Percentiles rank a stretch among this genome's conserved stretches.
Conservation (phyloP, 1,140 invertebrate genomes). For the Bombus picipes region DNA sequence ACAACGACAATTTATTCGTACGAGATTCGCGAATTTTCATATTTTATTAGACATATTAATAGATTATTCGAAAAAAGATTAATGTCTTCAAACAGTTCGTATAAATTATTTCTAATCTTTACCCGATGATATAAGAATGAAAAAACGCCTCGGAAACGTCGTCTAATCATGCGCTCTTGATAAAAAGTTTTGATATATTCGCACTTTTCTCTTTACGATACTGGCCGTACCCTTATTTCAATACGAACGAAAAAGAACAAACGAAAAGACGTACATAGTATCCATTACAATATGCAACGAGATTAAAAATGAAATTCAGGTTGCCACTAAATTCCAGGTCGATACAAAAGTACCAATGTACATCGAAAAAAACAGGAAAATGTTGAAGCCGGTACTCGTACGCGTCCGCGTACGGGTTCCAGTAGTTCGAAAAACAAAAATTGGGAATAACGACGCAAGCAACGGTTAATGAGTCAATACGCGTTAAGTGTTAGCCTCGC, state of each 20-base stretch:
- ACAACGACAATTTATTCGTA: neutral
- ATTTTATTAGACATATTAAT: neutral
- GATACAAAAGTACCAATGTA: neutral
- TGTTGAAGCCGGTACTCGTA: neutral
- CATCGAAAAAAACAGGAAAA: neutral
- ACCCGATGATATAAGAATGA: neutral
- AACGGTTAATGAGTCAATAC: constrained; percentile 53
- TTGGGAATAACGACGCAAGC: constrained; percentile 34
- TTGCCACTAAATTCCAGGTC: neutral
- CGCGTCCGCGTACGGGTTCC: neutral
- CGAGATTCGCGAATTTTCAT: neutral
- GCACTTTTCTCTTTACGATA: too few species aligned
- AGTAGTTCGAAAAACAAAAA: constrained; percentile 29
- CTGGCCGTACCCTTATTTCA: too few species aligned
- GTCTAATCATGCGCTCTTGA: too few species aligned
- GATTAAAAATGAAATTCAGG: neutral
- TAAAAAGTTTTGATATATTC: too few species aligned
- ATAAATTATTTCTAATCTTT: neutral
- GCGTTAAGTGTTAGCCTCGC: constrained; percentile 43
- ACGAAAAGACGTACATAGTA: neutral
- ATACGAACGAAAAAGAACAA: neutral
- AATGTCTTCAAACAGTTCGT: neutral
- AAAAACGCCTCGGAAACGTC: too few species aligned
- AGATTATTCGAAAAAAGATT: neutral
- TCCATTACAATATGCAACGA: neutral